A percentile compares a stretch with the other conserved stretches of the same genome.
Evolutionary conservation across 2,797 vertebrate species (phyloP).

Genomic region (Periparus ater): DNA sequence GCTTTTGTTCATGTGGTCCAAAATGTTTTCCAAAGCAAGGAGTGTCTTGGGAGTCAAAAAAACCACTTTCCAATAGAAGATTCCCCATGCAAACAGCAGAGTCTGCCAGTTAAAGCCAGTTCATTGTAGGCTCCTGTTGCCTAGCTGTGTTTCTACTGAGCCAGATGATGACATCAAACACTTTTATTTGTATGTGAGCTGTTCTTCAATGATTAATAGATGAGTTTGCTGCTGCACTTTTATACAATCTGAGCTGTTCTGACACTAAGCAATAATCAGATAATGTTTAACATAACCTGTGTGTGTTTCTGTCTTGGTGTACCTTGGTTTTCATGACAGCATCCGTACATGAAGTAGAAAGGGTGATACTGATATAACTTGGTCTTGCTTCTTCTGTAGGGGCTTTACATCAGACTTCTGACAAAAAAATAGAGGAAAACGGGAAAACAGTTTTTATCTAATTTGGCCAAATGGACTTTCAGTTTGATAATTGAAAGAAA

Average conservation of each 20-base stretch:
- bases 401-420: background rate
- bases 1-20: background rate
- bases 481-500: background rate
- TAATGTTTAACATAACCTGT: background rate
- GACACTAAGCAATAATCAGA: background rate
- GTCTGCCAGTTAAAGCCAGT: background rate
- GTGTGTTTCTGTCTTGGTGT: background rate
- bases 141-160: background rate
- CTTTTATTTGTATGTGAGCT: constrained; percentile 24
- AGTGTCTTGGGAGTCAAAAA: background rate
- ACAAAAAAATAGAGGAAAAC: background rate
- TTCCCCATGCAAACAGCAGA: background rate
- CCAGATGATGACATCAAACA: constrained; percentile 24
- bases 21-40: background rate
- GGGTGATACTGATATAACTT: background rate
- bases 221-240: constrained; percentile 24
- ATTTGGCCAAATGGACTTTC: background rate
- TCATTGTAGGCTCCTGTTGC: background rate
- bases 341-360: background rate
- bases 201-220: background rate
- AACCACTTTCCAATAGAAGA: background rate
- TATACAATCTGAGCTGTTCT: background rate
- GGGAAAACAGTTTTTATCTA: background rate
- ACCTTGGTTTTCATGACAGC: background rate
- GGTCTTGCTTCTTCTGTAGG: background rate